These are phyloP conservation scores for cat (Felis catus) DNA, from an alignment of 2,113 vertebrate species.

Conservation along the genomic window DNA sequence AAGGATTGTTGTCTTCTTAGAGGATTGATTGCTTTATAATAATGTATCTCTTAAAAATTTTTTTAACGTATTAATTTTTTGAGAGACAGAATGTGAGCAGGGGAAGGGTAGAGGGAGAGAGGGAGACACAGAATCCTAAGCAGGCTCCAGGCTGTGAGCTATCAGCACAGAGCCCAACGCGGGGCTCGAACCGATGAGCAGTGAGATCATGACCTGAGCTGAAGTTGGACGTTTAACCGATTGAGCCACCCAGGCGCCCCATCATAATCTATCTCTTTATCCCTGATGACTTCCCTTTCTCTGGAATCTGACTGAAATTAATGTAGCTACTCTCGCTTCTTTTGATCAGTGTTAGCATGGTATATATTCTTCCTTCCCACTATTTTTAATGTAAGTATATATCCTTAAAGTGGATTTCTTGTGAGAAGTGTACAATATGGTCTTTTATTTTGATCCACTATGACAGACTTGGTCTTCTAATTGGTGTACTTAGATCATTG, in stretches of 20 bases:
- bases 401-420: neutral
- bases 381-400: neutral
- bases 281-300: neutral
- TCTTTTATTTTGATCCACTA: neutral
- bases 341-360: neutral
- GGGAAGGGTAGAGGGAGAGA: too few relatives aligned
- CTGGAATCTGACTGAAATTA: neutral
- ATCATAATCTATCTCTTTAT: neutral
- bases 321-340: neutral
- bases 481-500: neutral
- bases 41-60: neutral
- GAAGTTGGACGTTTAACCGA: too few relatives aligned
- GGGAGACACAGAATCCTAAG: too few relatives aligned
- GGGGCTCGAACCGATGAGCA: too few relatives aligned
- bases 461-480: neutral
- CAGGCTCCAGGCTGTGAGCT: too few relatives aligned
- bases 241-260: too few relatives aligned
- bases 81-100: too few relatives aligned
- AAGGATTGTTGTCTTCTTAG: neutral
- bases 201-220: too few relatives aligned
- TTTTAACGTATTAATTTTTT: too few relatives aligned
- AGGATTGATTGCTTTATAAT: neutral
- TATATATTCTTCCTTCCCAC: neutral
- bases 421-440: neutral
- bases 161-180: too few relatives aligned